A percentile compares a stretch with the other conserved stretches of the same genome.
These are phyloP conservation scores for Macrotus californicus DNA, from an alignment of 2,113 vertebrate genomes.

Conservation along the genomic window DNA sequence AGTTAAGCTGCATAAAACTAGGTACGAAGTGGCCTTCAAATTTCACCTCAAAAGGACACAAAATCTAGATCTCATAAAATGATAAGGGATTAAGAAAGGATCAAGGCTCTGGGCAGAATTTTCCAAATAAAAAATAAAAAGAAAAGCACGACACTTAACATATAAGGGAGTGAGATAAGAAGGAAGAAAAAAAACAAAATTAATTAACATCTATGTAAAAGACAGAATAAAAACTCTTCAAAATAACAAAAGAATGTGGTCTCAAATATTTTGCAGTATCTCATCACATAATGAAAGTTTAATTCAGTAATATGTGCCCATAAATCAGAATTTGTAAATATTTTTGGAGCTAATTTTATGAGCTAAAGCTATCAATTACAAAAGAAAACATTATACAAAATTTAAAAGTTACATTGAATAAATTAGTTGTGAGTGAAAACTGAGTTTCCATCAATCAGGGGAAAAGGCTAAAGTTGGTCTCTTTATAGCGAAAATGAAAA, in stretches of 20 bases:
- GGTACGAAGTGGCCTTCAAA: not conserved
- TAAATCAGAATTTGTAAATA: not conserved
- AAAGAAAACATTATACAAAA: not conserved
- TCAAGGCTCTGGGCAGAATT: not conserved
- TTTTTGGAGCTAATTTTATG: not conserved
- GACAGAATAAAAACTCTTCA: not conserved
- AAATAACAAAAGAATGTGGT: not conserved
- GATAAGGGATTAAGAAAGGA: not conserved
- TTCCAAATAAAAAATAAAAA: not conserved
- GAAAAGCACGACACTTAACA: not conserved
- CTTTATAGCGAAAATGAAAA: not conserved
- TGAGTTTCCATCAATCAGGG: not conserved
- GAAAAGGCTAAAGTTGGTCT: not conserved
- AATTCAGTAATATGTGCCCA: not conserved
- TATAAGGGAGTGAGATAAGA: not conserved
- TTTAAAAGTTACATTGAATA: not conserved
- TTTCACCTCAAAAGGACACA: not conserved
- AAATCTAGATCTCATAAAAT: not conserved
- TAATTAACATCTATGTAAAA: not conserved
- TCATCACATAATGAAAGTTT: not conserved
- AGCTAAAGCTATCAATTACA: not conserved
- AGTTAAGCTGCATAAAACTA: not conserved
- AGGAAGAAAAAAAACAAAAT: not conserved
- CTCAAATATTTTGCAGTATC: not conserved
- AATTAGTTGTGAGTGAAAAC: not conserved